A percentile compares a stretch with the other conserved stretches of the same genome.
Conservation (phyloP, 2,797 vertebrate genomes). For the Trichosurus vulpecula region DNA sequence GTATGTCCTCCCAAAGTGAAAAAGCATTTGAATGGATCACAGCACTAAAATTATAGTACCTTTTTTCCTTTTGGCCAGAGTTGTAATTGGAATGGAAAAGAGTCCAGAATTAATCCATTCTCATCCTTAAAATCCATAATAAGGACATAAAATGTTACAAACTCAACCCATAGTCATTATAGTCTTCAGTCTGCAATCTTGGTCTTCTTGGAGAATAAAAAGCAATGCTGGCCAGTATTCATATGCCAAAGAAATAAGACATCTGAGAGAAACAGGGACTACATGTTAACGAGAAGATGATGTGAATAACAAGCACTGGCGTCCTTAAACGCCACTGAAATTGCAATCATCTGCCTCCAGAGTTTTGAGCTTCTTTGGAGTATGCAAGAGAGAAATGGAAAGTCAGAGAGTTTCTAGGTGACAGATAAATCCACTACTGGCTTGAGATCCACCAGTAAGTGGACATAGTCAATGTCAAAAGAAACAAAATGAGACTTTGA, state of each 20-base stretch:
- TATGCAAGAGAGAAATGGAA: neutral
- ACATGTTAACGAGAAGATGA: constrained; percentile 53
- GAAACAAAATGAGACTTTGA: constrained; percentile 1
- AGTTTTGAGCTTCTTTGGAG: constrained; percentile 61
- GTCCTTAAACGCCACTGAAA: constrained; percentile 64
- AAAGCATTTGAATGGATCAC: neutral
- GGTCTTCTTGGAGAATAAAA: constrained; percentile 31
- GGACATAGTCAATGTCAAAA: constrained; percentile 40
- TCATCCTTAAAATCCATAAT: constrained; percentile 41
- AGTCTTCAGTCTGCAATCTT: constrained; percentile 5
- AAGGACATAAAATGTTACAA: constrained; percentile 19
- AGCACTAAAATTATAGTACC: constrained; percentile 41
- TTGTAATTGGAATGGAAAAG: constrained; percentile 4
- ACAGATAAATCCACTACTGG: constrained; percentile 59
- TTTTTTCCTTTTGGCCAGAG: neutral
- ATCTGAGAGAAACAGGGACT: neutral
- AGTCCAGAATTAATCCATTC: constrained; percentile 20
- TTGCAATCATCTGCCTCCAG: constrained; percentile 44
- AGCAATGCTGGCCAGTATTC: constrained; percentile 18
- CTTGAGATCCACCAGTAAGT: constrained; percentile 41
- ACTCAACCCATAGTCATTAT: constrained; percentile 47
- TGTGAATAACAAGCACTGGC: constrained; percentile 9
- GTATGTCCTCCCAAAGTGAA: neutral
- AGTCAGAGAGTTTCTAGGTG: constrained; percentile 41
- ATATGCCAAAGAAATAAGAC: constrained; percentile 39